These are phyloP conservation scores for Gymnorhina tibicen DNA, from an alignment of 2,113 vertebrate genomes.

Conservation along the genomic window DNA sequence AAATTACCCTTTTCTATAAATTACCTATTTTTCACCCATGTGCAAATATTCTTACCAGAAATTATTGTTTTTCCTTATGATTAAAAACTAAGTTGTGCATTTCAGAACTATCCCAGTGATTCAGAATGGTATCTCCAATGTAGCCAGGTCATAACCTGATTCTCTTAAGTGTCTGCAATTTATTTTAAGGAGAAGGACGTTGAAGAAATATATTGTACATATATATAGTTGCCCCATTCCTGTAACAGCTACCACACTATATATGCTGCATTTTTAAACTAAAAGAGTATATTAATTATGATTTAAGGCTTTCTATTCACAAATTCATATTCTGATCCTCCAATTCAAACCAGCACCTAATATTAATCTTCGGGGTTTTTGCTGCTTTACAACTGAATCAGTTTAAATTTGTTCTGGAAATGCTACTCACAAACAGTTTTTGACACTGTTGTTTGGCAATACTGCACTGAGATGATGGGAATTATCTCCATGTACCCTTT, in stretches of 20 bases:
- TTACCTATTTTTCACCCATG: not conserved
- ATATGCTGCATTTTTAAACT: not conserved
- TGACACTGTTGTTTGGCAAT: not conserved
- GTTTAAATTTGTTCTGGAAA: not conserved
- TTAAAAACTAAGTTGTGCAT: not conserved
- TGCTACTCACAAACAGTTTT: not conserved
- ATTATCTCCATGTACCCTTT: not conserved
- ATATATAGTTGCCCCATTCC: not conserved
- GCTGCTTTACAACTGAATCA: not conserved
- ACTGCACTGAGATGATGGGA: not conserved
- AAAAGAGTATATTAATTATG: not conserved
- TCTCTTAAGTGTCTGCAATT: no score
- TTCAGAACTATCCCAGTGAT: not conserved
- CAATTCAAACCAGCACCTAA: not conserved
- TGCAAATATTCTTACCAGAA: not conserved
- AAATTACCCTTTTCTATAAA: not conserved
- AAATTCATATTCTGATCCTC: not conserved
- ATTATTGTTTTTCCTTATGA: not conserved
- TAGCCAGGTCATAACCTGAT: not conserved
- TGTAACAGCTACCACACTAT: not conserved
- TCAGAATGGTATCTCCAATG: not conserved
- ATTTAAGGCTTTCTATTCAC: not conserved
- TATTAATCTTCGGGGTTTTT: not conserved
- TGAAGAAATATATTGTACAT: not conserved
- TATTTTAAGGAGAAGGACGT: not conserved